These are phyloP conservation scores for Acanthornis magna DNA, from an alignment of 2,797 vertebrate species.

Conservation along the genomic window DNA sequence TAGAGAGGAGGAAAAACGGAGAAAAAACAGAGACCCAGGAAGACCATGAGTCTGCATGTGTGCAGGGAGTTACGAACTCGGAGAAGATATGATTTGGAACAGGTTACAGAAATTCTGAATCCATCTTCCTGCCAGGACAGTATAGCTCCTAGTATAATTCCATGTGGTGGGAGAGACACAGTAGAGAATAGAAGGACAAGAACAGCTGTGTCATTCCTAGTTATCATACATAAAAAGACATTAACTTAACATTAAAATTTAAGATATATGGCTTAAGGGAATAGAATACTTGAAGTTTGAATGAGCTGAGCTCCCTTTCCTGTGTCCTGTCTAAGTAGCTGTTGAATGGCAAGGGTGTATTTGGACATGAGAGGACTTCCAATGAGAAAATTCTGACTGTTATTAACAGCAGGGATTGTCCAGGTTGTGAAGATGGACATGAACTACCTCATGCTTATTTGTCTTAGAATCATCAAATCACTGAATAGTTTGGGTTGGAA, in stretches of 20 bases:
- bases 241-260: not conserved
- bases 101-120: not conserved
- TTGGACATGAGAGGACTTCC: not conserved
- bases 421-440: not conserved
- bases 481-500: not conserved
- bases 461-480: not conserved
- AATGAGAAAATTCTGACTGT: not conserved
- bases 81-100: not conserved
- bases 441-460: not conserved
- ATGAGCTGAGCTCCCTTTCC: not conserved
- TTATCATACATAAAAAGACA: not conserved
- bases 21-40: not conserved
- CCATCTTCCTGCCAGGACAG: not conserved
- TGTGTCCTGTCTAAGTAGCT: not conserved
- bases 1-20: not conserved
- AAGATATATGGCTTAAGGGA: not conserved
- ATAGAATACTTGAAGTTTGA: not conserved
- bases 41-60: fast-evolving
- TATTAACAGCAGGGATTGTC: not conserved
- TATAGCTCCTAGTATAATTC: not conserved
- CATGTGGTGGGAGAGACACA: not conserved
- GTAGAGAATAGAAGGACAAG: not conserved
- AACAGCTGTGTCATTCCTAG: not conserved
- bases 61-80: not conserved
- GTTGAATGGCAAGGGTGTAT: not conserved